Evolutionary conservation across 2,888 invertebrate genomes (phyloP).

Genomic region (Dysmachus trigonus): DNA sequence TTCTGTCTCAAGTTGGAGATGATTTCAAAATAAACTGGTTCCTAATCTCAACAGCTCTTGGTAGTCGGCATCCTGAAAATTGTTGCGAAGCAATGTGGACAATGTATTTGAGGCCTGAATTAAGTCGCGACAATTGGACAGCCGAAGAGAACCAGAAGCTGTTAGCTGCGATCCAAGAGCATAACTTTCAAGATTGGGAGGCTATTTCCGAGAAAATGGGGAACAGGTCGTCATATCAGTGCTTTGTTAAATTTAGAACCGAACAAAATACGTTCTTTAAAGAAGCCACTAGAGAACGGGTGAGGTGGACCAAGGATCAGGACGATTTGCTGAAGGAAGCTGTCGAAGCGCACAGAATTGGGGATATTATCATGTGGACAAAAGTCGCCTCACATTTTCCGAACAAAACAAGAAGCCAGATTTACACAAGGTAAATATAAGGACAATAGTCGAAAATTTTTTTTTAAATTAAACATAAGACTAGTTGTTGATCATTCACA

Average conservation of each 20-base stretch:
- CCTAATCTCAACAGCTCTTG: slow-evolving; percentile 59
- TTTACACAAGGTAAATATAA: slow-evolving; percentile 69
- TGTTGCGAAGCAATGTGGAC: slow-evolving; percentile 79
- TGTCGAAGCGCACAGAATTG: slow-evolving; percentile 72
- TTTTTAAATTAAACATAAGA: no score
- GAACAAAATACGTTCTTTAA: not conserved
- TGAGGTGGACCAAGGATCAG: slow-evolving; percentile 75
- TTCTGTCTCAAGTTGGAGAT: slow-evolving; percentile 50
- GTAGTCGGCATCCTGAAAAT: slow-evolving; percentile 69
- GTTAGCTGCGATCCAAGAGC: slow-evolving; percentile 59
- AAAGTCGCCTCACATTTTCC: slow-evolving; percentile 72
- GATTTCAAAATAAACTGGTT: slow-evolving; percentile 61
- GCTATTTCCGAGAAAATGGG: slow-evolving; percentile 69
- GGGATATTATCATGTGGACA: slow-evolving; percentile 78
- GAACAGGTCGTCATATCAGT: slow-evolving; percentile 74
- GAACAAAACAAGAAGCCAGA: slow-evolving; percentile 71
- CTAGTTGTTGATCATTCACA: no score
- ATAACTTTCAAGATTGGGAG: slow-evolving; percentile 73
- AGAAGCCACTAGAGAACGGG: not conserved
- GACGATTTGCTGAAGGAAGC: slow-evolving; percentile 71
- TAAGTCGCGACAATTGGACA: slow-evolving; percentile 71
- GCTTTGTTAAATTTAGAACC: slow-evolving; percentile 73
- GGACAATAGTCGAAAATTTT: not conserved
- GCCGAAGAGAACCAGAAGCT: slow-evolving; percentile 66
- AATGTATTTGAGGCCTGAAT: slow-evolving; percentile 73